These are phyloP conservation scores for Myathropa florea DNA, from an alignment of 2,888 invertebrate genomes.

Conservation along the genomic window DNA sequence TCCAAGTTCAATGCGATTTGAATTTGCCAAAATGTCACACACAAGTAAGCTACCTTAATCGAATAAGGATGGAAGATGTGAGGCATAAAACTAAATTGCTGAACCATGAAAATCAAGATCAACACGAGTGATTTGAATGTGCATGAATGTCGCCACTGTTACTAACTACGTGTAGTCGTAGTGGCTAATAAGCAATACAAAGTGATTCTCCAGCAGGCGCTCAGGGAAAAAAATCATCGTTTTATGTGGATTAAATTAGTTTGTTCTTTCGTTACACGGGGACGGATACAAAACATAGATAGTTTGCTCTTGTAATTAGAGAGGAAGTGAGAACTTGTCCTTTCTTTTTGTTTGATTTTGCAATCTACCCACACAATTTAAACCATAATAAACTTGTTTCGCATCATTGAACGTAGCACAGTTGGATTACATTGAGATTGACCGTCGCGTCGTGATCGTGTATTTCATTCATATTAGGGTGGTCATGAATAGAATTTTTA, in stretches of 20 bases:
- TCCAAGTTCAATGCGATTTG: conserved; percentile 63
- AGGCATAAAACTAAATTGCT: conserved; percentile 37
- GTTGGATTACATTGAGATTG: conserved; percentile 36
- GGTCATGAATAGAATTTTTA: conserved; percentile 50
- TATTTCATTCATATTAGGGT: conserved; percentile 43
- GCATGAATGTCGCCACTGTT: not conserved
- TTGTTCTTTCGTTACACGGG: conserved; percentile 47
- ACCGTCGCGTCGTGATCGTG: conserved; percentile 28
- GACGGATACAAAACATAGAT: not conserved
- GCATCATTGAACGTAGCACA: conserved; percentile 58
- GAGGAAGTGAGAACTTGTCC: conserved; percentile 70
- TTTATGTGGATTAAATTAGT: conserved; percentile 52
- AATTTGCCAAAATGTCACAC: conserved; percentile 54
- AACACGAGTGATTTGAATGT: not conserved
- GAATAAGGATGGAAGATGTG: not conserved
- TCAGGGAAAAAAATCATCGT: conserved; percentile 4
- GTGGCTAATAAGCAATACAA: not conserved
- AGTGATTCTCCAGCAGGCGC: not conserved
- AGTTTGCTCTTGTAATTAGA: conserved; percentile 55
- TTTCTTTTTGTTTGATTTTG: conserved; percentile 50
- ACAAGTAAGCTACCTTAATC: conserved; percentile 2
- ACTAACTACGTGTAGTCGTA: not conserved
- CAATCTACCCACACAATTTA: conserved; percentile 40
- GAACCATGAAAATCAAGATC: conserved; percentile 70
- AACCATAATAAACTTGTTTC: conserved; percentile 45